phyloP scores from a whole-genome alignment of 1,140 invertebrate genomes.

The Drosophila prosaltans region DNA sequence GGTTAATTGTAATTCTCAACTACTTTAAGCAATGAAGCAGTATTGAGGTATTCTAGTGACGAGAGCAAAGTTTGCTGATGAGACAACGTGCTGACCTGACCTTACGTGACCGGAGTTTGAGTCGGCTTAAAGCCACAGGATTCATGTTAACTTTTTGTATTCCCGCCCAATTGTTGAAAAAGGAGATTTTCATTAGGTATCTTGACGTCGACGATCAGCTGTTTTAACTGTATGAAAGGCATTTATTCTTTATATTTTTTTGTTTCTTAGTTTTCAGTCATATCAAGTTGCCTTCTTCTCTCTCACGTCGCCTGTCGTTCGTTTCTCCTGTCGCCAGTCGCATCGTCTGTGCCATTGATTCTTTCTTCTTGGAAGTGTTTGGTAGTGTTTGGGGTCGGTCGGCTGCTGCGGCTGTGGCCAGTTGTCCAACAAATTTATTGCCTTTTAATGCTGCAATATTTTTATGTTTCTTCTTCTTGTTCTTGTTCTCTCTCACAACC shows the following conservation, averaged over 20 bases:
- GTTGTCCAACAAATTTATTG: constrained; percentile 63
- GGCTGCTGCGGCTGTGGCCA: constrained; percentile 2
- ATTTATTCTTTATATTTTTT: not conserved
- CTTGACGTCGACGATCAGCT: not conserved
- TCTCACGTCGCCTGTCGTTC: not conserved
- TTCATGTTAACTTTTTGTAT: too few relatives aligned
- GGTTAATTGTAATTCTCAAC: too few relatives aligned
- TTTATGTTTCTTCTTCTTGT: constrained; percentile 11
- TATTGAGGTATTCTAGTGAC: too few relatives aligned
- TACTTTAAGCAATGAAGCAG: too few relatives aligned
- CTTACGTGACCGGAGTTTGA: too few relatives aligned
- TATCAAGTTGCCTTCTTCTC: constrained; percentile 55
- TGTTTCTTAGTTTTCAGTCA: constrained; percentile 30
- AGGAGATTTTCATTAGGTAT: not conserved
- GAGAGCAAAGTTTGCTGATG: too few relatives aligned
- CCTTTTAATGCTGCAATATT: constrained; percentile 65
- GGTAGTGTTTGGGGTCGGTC: constrained; percentile 13
- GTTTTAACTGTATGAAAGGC: not conserved
- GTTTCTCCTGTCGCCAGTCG: not conserved
- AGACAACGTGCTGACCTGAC: too few relatives aligned
- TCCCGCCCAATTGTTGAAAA: too few relatives aligned
- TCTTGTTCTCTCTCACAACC: not conserved
- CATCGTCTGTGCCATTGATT: not conserved
- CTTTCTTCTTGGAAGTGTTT: constrained; percentile 60
- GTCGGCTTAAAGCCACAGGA: too few relatives aligned